Evolutionary conservation across 2,888 invertebrate genomes (phyloP), one percentile per base, ranked within the genome.

Genomic region (Cephonodes hylas): DNA sequence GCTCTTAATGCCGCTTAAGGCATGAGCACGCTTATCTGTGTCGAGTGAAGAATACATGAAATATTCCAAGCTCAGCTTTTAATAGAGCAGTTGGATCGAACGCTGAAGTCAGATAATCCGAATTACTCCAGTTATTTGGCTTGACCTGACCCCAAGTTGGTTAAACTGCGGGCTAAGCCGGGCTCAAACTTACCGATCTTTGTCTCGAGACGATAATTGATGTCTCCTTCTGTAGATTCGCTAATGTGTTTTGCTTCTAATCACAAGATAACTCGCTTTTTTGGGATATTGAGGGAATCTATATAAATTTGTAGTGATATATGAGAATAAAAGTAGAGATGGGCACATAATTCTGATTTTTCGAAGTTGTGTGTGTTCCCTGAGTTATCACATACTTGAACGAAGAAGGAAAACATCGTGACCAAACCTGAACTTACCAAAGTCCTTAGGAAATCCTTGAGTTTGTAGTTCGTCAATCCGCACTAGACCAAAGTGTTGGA

Each of bases 111-210:
- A 48, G 48, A 48, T 48, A 48, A 27, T 25, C 48, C 27, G 25
- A 48, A 7, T 15, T 25, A 48, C 27, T 44, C 25, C n/a, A 25
- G 27, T 25, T 48, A 48, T 48, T 27, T 27, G 25, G 48, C 27
- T 15, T 48, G 48, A 48, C 27, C 48, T 48, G 27, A 8, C 8
- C 7, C 27, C 48, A 27, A 48, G 7, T 48, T 48, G 27, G 48
- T 27, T 48, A 27, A 25, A n/a, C 15, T 15, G 25, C 8, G n/a
- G 45, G 48, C 27, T 48, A 27, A 48, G 48, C 3, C 25, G 25
- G 15, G 6, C 25, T 48, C 48, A 48, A 48, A 48, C 27, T 48
- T 48, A 27, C 48, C 44, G 48, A 48, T 48, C 48, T 48, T 48
- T 48, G 48, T 27, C 48, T 48, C 48, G 25, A 15, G 27, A 27